Conservation (phyloP, 2,888 invertebrate genomes). For the Antheraea yamamai region DNA sequence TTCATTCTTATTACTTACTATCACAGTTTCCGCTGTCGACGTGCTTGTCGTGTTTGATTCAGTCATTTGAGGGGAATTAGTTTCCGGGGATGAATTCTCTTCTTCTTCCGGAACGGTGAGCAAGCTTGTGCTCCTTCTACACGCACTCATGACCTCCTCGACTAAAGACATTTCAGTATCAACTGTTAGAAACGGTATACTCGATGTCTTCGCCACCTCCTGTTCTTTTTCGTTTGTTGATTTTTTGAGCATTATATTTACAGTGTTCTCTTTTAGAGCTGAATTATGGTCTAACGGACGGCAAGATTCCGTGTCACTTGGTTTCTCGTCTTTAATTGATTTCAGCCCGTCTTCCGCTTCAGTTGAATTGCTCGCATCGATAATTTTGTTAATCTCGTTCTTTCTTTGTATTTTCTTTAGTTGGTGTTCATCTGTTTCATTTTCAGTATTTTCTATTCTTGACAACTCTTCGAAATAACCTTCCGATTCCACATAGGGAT, state of each 20-base stretch:
- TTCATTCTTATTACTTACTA: constrained; percentile 83
- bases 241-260: constrained; percentile 69
- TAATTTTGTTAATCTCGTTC: constrained; percentile 74
- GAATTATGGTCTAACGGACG: constrained; percentile 61
- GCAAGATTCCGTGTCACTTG: constrained; percentile 64
- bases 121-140: constrained; percentile 71
- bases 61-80: constrained; percentile 82
- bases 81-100: constrained; percentile 80
- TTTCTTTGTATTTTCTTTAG: constrained; percentile 73
- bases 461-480: constrained; percentile 66
- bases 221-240: constrained; percentile 50
- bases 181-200: constrained; percentile 58
- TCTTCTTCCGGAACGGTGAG: constrained; percentile 85
- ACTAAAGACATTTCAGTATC: constrained; percentile 71
- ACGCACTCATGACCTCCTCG: constrained; percentile 73
- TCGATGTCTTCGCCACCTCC: constrained; percentile 64
- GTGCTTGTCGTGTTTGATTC: constrained; percentile 85
- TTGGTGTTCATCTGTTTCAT: constrained; percentile 71
- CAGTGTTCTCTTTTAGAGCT: constrained; percentile 69
- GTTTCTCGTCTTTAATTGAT: constrained; percentile 55
- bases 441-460: constrained; percentile 66
- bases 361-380: constrained; percentile 55
- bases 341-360: constrained; percentile 50
- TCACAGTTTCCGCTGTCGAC: constrained; percentile 87
- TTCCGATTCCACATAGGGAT: constrained; percentile 73